Evolutionary conservation across 2,113 vertebrate species (phyloP), one percentile per base, ranked within the genome.

Genomic region (Gnathonemus echidnorhynchus): DNA sequence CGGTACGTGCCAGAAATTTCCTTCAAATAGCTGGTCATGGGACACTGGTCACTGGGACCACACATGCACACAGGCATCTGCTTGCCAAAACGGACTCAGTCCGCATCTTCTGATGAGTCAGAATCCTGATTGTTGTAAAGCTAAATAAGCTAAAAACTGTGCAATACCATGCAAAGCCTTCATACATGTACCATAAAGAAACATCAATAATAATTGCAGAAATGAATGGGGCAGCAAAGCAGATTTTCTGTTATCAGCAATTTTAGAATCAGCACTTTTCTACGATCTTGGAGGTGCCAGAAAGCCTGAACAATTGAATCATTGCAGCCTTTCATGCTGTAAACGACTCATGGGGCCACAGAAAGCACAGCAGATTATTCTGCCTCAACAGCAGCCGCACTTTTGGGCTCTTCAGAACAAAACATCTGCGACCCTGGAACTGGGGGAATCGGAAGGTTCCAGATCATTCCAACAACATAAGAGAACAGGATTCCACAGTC

Each of bases 351-450:
- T 90, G 91, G 58, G 42, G 24, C 8, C 56, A 50, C n/a, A 58
- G 48, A 35, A 53, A 70, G 19, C 42, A 2, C 48, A 90, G 91
- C 85, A 89, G 58, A 91, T 91, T 90, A 91, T 92, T 90, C 27
- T 27, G 19, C 11, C 17, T 53, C 56, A 90, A 86, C 92, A 66
- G 92, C 56, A 3, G 62, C 89, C 83, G 91, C 15, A 89, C 35
- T 91, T 91, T 87, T 93, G 92, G 91, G 49, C 90, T 27, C 50
- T 86, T 58, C 93, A 92, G 91, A 90, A 88, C 66, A 90, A 92
- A 94, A 87, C 92, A 94, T 91, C 91, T 94, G 91, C 91, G 88
- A 62, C 89, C 88, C 90, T 88, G 86, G 9, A 52, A 88, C 48
- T 48, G 21, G 11, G 45, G 46, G 27, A 74, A 46, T 45, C 24